Base-by-base conservation (phyloP, 2,797 vertebrate species). In the Clarias fuscus region DNA sequence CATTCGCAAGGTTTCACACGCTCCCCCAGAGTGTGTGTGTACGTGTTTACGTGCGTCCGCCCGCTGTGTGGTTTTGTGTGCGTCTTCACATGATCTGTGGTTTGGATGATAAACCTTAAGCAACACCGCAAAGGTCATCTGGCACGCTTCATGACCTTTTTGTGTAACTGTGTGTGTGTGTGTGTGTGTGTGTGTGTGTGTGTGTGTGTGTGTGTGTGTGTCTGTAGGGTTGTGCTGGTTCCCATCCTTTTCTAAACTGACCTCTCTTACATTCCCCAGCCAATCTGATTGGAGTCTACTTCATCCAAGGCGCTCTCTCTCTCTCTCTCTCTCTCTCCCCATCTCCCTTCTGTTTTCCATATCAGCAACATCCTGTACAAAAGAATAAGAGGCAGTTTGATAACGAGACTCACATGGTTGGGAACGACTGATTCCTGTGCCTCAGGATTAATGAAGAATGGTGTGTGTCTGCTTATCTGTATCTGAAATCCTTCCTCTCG, bases 1-100 rank as follows among this genome's bases (percentile, higher is more conserved):
- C 94, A 93, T 92, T 92, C 56, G 84, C 80, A 86, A 83, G 91
- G 92, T 95, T 96, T 96, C 95, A 96, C 95, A 96, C 94, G 94
- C 95, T 95, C 94, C 90, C 91, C 91, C 92, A 89, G 92, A 90
- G 91, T 90, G 88, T 79, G 59, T 77, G 62, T 85, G 80, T 79
- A 68, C 80, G 64, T 75, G 85, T 86, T 81, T 86, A 86, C 40
- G 37, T 80, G 86, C 43, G 53, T 65, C 84, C 65, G 2, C 75
- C 59, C 81, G 70, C 83, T 86, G 81, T 72, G 58, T 18, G 79
- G 62, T 78, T 71, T 72, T 67, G 70, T 72, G 27, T 83, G 40
- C 15, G 59, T 68, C 59, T 84, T 59, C 86, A 84, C 78, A 56
- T 86, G 84, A 71, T 67, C 61, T 84, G 85, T 61, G 85, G 78